phyloP scores from a whole-genome alignment of 2,797 vertebrate genomes.

The Cebuella pygmaea region DNA sequence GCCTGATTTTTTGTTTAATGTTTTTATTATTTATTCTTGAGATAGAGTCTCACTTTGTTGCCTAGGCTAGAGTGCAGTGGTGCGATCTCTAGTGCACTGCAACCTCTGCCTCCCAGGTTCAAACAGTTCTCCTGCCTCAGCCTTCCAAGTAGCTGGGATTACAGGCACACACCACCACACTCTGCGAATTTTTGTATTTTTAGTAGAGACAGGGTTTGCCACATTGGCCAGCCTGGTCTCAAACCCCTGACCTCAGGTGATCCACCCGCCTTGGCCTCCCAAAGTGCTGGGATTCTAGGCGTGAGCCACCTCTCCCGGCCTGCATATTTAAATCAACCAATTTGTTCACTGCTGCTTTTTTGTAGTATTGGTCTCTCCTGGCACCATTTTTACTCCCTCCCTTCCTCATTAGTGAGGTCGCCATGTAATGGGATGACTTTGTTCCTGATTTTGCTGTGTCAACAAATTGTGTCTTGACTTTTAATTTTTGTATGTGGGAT shows the following conservation, averaged over 20 bases:
- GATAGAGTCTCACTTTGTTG: background rate
- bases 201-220: background rate
- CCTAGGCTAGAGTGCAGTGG: background rate
- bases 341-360: background rate
- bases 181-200: background rate
- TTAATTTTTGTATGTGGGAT: background rate
- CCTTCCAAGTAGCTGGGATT: background rate
- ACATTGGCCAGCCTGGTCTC: background rate
- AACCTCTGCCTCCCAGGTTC: background rate
- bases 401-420: background rate
- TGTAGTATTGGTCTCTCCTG: background rate
- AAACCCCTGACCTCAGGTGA: background rate
- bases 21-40: background rate
- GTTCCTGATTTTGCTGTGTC: background rate
- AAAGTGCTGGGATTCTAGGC: background rate
- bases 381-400: background rate
- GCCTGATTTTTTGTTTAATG: background rate
- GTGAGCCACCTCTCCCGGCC: background rate
- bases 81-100: rapidly evolving
- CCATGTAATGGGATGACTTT: background rate
- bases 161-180: background rate
- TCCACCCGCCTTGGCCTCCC: background rate
- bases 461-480: background rate
- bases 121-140: background rate
- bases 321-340: background rate